Evolutionary conservation across 2,888 invertebrate genomes (phyloP), one percentile per base, ranked within the genome.

Genomic region (Stegana nigrithorax): DNA sequence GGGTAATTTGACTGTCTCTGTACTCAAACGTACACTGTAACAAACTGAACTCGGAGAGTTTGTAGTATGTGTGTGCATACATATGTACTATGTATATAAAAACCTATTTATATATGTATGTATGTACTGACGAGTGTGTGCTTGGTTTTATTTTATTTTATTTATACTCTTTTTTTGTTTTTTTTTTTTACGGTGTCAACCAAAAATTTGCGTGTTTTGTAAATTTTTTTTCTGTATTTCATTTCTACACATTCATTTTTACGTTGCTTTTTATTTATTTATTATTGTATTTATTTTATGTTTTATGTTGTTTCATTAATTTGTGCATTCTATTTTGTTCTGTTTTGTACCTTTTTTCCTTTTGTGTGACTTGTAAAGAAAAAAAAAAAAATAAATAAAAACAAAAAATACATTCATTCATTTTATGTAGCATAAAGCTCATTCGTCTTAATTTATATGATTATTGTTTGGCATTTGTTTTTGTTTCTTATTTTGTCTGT

Each of bases 251-350:
- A 71, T 76, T 75, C 26, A 50, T 19, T 19, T 55, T 5, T 55
- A 55, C 21, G 32, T 50, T 39, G 75, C 68, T 73, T 76, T 75
- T 29, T 74, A 76, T 78, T 78, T 78, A 79, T 75, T 73, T 76
- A 75, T 75, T 75, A 73, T 75, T 73, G 73, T 74, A 75, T 75
- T 74, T 74, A 74, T 67, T 67, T 68, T 47, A 72, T 75, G 73
- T 64, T 63, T 67, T 58, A 56, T 57, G 7, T 39, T 59, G 12
- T 29, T 51, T 55, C 19, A 45, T 60, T 26, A 50, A 39, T 59
- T 58, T 42, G 36, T 39, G 36, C 17, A 53, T 45, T 27, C 45
- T 62, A 64, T 45, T 61, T 64, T 62, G 64, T 63, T 67, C 42
- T 66, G 10, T 57, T 60, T 63, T 14, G 17, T 36, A 25, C 55